Evolutionary conservation across 1,140 invertebrate genomes (phyloP).

Genomic region (Panagrolaimus sp.): DNA sequence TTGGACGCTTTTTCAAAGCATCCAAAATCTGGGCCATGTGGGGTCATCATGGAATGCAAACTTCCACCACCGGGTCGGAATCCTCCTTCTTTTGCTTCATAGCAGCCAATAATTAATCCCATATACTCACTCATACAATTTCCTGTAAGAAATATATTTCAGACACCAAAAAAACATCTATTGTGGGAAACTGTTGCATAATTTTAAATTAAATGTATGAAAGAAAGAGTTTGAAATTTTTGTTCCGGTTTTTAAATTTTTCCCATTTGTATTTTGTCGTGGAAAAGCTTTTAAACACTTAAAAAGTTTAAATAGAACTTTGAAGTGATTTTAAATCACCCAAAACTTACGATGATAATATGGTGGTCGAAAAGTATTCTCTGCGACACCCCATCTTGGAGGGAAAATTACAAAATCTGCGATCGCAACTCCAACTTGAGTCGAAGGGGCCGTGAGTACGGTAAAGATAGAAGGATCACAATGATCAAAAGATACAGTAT

Average conservation of each 20-base stretch:
- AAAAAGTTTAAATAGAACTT: no score
- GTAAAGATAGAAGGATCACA: slow-evolving; percentile 97
- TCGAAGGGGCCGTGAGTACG: slow-evolving; percentile 86
- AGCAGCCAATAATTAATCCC: slow-evolving; percentile 85
- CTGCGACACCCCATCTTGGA: slow-evolving; percentile 91
- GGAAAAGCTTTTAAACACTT: no score
- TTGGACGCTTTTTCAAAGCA: slow-evolving; percentile 81
- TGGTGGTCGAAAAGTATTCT: slow-evolving; percentile 77
- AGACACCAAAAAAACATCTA: slow-evolving; percentile 6
- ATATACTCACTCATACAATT: slow-evolving; percentile 99
- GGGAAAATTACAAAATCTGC: slow-evolving; percentile 99
- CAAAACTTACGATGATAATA: slow-evolving; percentile 51
- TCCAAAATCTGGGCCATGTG: slow-evolving; percentile 84
- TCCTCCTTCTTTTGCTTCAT: slow-evolving; percentile 86
- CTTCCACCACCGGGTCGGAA: slow-evolving; percentile 78
- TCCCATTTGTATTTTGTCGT: no score
- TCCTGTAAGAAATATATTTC: slow-evolving; percentile 64
- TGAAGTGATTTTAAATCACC: slow-evolving; percentile 4
- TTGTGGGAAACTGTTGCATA: no score
- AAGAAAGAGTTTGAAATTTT: no score
- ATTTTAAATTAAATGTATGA: no score
- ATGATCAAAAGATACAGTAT: slow-evolving; percentile 92
- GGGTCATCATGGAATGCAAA: slow-evolving; percentile 91
- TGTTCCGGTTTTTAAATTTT: no score
- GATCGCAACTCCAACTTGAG: slow-evolving; percentile 80